Evolutionary conservation across 2,797 vertebrate genomes (phyloP).

Genomic region (Sciaenops ocellatus): DNA sequence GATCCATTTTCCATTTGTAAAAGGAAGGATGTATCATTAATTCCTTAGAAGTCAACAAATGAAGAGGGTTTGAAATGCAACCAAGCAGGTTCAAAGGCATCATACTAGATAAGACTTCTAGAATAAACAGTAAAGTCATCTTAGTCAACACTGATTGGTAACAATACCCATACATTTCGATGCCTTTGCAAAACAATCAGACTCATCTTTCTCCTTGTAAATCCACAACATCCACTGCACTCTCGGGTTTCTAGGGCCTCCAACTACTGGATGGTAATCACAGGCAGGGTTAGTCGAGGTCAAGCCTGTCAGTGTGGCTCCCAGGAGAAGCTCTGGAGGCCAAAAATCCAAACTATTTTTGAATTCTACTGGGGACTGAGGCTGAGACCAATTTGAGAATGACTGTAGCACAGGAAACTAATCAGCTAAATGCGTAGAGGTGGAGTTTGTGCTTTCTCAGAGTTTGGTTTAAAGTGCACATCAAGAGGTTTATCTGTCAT

Average conservation of each 20-base stretch:
- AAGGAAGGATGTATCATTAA: too few species aligned
- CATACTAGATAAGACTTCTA: background rate
- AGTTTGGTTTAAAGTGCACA: constrained; percentile 41
- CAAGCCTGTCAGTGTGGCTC: constrained; percentile 55
- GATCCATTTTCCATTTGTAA: too few species aligned
- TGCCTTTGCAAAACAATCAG: background rate
- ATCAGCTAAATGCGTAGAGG: constrained; percentile 67
- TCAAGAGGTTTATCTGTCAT: constrained; percentile 28
- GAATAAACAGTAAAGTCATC: background rate
- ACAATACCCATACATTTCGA: background rate
- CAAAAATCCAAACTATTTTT: constrained; percentile 65
- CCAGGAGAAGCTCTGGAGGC: constrained; percentile 51
- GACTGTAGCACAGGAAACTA: constrained; percentile 71
- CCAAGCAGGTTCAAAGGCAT: background rate
- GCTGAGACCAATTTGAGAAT: constrained; percentile 62
- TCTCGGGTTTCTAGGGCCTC: constrained; percentile 47
- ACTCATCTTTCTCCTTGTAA: constrained; percentile 25
- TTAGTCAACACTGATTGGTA: constrained; percentile 10
- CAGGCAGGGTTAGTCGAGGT: constrained; percentile 56
- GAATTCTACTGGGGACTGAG: constrained; percentile 40
- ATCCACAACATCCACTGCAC: constrained; percentile 16
- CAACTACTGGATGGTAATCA: constrained; percentile 56
- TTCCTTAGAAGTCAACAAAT: background rate
- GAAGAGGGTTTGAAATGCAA: constrained; percentile 5
- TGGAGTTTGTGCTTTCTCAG: constrained; percentile 46